Conservation (phyloP, 2,797 vertebrate genomes). For the Aratinga solstitialis region DNA sequence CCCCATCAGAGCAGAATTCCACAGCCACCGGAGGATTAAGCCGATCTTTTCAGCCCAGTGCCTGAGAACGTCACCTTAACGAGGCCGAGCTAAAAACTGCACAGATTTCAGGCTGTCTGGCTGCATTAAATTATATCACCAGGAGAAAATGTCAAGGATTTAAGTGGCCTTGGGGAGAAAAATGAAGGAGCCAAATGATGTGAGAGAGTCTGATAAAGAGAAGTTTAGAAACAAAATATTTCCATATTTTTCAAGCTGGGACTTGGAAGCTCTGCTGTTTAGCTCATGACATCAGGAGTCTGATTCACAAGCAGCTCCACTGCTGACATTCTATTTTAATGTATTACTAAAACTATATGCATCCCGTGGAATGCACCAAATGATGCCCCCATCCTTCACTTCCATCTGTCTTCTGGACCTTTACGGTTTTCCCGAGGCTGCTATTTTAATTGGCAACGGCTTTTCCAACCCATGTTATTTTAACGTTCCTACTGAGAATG, state of each 20-base stretch:
- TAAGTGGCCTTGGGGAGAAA: conserved; percentile 64
- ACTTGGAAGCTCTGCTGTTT: conserved; percentile 42
- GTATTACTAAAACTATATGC: not conserved
- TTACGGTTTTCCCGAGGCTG: not conserved
- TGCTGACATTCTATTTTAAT: conserved; percentile 53
- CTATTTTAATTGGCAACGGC: conserved; percentile 45
- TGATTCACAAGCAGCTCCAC: conserved; percentile 10
- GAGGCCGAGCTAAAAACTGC: conserved; percentile 41
- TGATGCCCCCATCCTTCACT: not conserved
- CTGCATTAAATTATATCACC: conserved; percentile 62
- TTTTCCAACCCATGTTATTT: conserved; percentile 19
- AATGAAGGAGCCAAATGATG: conserved; percentile 50
- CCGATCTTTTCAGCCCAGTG: not conserved
- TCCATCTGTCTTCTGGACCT: conserved; percentile 48
- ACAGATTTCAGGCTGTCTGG: conserved; percentile 62
- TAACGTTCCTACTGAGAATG: not conserved
- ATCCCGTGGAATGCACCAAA: conserved; percentile 32
- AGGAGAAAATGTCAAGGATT: conserved; percentile 68
- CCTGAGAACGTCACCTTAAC: conserved; percentile 56
- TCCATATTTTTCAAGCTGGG: conserved; percentile 41
- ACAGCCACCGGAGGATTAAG: not conserved
- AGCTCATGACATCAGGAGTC: conserved; percentile 46
- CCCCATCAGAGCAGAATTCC: not conserved
- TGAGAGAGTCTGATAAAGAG: conserved; percentile 59
- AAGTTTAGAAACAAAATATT: conserved; percentile 62